Percentiles rank a stretch among this genome's conserved stretches.
Evolutionary conservation across 2,888 invertebrate species (phyloP).

Genomic region (Anaspis maculata): DNA sequence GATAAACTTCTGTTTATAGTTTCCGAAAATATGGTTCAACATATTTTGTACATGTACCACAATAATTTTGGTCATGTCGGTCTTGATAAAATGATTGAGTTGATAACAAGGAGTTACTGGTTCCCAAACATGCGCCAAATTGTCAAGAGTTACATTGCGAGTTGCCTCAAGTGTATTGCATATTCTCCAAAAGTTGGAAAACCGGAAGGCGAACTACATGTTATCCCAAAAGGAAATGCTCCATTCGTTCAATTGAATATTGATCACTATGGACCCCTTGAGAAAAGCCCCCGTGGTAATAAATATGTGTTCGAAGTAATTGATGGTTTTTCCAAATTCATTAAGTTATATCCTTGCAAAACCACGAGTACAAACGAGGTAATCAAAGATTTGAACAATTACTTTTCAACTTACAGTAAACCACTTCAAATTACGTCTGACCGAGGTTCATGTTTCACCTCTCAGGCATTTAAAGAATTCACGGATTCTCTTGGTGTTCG

Average conservation of each 20-base stretch:
- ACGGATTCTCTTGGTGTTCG: too few relatives aligned
- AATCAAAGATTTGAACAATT: not conserved
- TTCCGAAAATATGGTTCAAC: not conserved
- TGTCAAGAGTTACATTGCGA: constrained; percentile 16
- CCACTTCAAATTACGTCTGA: not conserved
- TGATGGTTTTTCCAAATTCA: not conserved
- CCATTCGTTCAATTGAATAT: constrained; percentile 24
- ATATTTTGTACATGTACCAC: not conserved
- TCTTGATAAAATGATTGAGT: not conserved
- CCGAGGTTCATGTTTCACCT: not conserved
- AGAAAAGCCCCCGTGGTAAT: constrained; percentile 1
- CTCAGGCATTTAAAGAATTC: too few relatives aligned
- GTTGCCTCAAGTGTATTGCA: constrained; percentile 25
- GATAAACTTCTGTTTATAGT: not conserved
- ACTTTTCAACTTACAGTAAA: constrained; percentile 1
- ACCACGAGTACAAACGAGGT: not conserved
- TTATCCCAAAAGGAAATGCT: constrained; percentile 21
- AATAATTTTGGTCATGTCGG: not conserved
- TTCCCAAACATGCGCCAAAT: not conserved
- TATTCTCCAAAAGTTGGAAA: constrained; percentile 11
- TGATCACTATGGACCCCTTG: constrained; percentile 26
- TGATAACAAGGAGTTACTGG: not conserved
- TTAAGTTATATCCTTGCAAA: constrained; percentile 1
- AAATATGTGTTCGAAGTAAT: not conserved
- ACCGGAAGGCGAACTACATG: constrained; percentile 22